A percentile compares a stretch with the other conserved stretches of the same genome.
Evolutionary conservation across 1,140 invertebrate species (phyloP).

Genomic region (Lepidurus apus): DNA sequence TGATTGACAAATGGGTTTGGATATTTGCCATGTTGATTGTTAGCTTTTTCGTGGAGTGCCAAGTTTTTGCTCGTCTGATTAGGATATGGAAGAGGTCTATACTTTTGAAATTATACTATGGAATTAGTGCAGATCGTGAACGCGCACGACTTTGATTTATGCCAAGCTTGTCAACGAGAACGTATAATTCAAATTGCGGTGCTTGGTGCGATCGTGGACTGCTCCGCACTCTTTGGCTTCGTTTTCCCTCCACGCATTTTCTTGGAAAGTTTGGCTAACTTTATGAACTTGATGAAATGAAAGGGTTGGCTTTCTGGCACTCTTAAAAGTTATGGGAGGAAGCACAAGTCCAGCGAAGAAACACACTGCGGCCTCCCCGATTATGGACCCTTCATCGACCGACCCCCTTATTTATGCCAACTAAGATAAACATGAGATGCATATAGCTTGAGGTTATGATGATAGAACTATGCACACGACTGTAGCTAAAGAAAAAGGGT

Average conservation of each 20-base stretch:
- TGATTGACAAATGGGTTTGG: too few relatives aligned
- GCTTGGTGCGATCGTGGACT: not conserved
- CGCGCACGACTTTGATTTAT: not conserved
- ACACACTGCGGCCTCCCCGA: constrained; percentile 16
- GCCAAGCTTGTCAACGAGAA: not conserved
- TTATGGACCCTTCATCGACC: constrained; percentile 14
- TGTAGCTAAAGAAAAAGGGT: not conserved
- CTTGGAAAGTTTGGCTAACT: not conserved
- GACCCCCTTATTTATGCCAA: constrained; percentile 21
- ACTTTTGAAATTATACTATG: not conserved
- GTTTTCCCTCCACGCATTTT: too few relatives aligned
- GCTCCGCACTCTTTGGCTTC: too few relatives aligned
- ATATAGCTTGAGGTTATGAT: constrained; percentile 11
- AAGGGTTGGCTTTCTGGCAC: constrained; percentile 20
- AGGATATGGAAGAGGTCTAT: too few relatives aligned
- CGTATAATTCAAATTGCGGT: not conserved
- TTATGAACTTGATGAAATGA: constrained; percentile 20
- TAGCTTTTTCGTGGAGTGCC: too few relatives aligned
- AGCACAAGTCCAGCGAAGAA: constrained; percentile 16
- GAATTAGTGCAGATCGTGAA: not conserved
- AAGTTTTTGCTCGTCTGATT: too few relatives aligned
- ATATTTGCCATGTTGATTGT: too few relatives aligned
- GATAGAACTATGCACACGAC: constrained; percentile 5
- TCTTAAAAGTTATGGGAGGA: constrained; percentile 3
- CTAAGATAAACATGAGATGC: constrained; percentile 19